Evolutionary conservation across 2,113 vertebrate genomes (phyloP).

Genomic region (Cryptoleucopteryx plumbea): DNA sequence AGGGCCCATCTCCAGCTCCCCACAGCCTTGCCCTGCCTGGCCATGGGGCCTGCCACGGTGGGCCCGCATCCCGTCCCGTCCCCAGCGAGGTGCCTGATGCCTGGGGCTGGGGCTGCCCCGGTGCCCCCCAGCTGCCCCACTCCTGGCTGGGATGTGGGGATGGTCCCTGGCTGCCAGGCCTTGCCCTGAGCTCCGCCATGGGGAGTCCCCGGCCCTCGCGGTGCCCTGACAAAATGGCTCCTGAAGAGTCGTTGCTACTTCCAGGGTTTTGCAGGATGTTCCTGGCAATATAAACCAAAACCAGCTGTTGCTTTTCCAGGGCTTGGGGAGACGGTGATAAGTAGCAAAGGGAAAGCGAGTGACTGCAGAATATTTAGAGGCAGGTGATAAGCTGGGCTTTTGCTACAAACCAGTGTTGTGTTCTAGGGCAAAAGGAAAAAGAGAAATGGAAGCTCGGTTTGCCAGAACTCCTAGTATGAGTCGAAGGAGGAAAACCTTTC

Average conservation of each 20-base stretch:
- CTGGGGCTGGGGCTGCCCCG: background rate
- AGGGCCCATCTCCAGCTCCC: background rate
- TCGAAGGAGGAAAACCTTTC: background rate
- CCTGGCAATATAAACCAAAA: background rate
- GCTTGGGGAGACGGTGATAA: background rate
- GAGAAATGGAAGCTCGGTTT: background rate
- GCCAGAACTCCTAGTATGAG: background rate
- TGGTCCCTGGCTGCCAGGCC: background rate
- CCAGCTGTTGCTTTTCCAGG: background rate
- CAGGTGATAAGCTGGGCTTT: background rate
- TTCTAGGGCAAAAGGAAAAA: background rate
- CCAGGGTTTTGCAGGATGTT: background rate
- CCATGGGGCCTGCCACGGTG: background rate
- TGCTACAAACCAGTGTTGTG: background rate
- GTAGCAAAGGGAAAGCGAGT: background rate
- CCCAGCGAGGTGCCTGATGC: fast-evolving
- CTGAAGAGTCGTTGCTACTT: background rate
- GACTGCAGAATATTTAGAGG: background rate
- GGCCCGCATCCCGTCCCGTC: no score
- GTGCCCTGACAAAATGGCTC: background rate
- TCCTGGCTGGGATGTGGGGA: background rate
- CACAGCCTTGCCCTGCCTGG: background rate
- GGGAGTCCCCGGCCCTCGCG: fast-evolving
- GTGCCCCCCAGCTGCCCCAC: background rate
- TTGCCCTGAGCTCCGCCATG: background rate